Base-by-base conservation (phyloP, 2,113 vertebrate genomes). In the Onychostoma macrolepis region DNA sequence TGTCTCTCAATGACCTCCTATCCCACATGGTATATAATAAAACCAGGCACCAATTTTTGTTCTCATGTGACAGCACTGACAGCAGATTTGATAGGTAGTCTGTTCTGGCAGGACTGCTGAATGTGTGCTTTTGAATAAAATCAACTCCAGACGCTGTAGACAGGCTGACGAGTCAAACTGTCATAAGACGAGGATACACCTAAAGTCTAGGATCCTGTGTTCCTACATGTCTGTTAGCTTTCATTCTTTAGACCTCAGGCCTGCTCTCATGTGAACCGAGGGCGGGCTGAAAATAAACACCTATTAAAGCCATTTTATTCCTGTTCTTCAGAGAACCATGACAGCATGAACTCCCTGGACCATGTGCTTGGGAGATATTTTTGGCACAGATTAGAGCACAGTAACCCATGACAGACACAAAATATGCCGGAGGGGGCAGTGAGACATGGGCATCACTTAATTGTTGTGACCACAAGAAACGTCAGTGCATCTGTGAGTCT, bases 261-360 rank as follows among this genome's bases (percentile, higher is more conserved):
- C 63, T 71, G 43, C 45, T 81, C 72, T 38, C 72, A 74, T 30
- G 19, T 28, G 48, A 50, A 61, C 50, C 10, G n/a, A 86, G 28
- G 67, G 21, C 13, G 45, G 50, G 58, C 85, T 83, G 63, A 86
- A 89, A 88, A 87, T 88, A 84, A 88, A 79, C 50, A 33, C 58
- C 87, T 78, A 89, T 90, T 90, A 89, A 85, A 87, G 72, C 85
- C 89, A 87, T 89, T 90, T 89, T 84, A 83, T 65, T 83, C 67
- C n/a, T 58, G 74, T 82, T 86, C 87, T 83, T 89, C 89, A 90
- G 83, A 87, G 83, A 83, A 74, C 58, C 85, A 84, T 85, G 89
- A 86, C 89, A 87, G 89, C 87, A 90, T 69, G 63, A 89, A 89
- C 84, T 75, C 26, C 43, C 38, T 67, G 72, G 72, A 87, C 56